Evolutionary conservation across 2,797 vertebrate genomes (phyloP).

Genomic region (Luscinia luscinia): DNA sequence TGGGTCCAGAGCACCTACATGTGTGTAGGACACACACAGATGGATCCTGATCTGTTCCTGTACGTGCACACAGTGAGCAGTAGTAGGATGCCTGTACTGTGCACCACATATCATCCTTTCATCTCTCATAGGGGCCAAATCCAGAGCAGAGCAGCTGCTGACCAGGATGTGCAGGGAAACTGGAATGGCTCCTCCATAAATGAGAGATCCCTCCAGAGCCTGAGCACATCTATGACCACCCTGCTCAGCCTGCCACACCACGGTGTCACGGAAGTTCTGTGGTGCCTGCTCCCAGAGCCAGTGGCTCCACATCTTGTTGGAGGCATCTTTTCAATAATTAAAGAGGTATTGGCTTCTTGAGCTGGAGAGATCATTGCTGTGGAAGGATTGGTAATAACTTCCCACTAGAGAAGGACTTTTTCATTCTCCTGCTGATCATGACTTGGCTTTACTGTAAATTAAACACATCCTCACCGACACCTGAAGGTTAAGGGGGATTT

Average conservation of each 20-base stretch:
- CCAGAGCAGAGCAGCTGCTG: neutral
- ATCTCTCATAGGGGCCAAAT: rapidly evolving
- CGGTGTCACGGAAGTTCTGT: neutral
- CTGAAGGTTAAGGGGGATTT: conserved; percentile 67
- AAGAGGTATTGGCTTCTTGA: conserved; percentile 40
- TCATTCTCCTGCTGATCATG: conserved; percentile 48
- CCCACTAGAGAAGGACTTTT: conserved; percentile 25
- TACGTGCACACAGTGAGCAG: neutral
- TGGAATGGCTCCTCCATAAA: neutral
- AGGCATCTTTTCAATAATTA: conserved; percentile 51
- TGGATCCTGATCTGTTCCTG: neutral
- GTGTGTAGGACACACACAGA: too few species aligned
- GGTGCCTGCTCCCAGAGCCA: rapidly evolving
- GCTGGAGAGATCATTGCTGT: neutral
- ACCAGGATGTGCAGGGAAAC: rapidly evolving
- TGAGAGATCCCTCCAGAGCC: neutral
- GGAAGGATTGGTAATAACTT: conserved; percentile 40
- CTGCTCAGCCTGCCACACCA: rapidly evolving
- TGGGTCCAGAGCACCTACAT: neutral
- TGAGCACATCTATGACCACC: rapidly evolving
- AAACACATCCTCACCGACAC: conserved; percentile 56
- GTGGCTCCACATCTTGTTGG: neutral
- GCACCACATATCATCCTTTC: rapidly evolving
- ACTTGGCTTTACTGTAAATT: conserved; percentile 64
- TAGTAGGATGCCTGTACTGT: rapidly evolving